Percentiles rank a stretch among this genome's conserved stretches.
These are phyloP conservation scores for Vidua macroura DNA, from an alignment of 2,113 vertebrate species.

Conservation along the genomic window DNA sequence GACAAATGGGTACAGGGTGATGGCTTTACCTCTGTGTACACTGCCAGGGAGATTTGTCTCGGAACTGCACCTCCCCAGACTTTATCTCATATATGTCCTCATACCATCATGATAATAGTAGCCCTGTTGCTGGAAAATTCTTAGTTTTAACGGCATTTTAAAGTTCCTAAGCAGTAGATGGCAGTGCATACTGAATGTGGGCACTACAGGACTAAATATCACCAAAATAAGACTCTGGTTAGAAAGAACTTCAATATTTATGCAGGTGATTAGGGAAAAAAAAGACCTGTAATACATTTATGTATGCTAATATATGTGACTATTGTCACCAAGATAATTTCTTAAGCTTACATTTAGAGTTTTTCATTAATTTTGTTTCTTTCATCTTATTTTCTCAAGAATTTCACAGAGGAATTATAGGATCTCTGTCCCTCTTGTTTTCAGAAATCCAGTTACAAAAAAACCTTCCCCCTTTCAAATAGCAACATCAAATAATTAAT, in stretches of 20 bases:
- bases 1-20: background rate
- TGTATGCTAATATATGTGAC: background rate
- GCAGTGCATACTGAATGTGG: background rate
- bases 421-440: slow-evolving; percentile 16
- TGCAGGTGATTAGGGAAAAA: background rate
- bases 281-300: background rate
- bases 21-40: background rate
- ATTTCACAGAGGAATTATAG: background rate
- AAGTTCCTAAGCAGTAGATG: slow-evolving; percentile 29
- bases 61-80: background rate
- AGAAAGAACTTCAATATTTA: background rate
- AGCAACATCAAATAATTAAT: slow-evolving; percentile 34
- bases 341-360: background rate
- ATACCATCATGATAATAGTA: background rate
- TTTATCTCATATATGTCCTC: background rate
- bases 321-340: background rate
- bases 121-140: background rate
- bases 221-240: background rate
- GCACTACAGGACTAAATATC: background rate
- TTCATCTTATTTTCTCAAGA: background rate
- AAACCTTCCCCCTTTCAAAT: slow-evolving; percentile 19
- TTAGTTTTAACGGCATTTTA: background rate
- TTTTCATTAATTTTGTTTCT: background rate
- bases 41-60: background rate
- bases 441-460: slow-evolving; percentile 53